Evolutionary conservation across 2,113 vertebrate species (phyloP).

Genomic region (Hippoglossus stenolepis): DNA sequence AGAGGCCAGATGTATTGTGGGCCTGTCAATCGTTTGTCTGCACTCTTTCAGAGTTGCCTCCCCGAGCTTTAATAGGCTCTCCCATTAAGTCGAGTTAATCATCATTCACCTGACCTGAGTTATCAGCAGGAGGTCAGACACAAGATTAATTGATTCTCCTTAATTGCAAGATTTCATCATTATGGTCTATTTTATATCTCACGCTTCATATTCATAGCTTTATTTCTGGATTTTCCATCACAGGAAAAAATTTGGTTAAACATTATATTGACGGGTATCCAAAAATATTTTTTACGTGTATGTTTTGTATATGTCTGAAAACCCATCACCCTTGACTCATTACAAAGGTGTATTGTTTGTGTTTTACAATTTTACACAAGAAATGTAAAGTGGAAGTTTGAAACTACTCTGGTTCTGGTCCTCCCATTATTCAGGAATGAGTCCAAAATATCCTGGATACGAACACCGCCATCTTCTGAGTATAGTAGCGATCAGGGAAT

Average conservation of each 20-base stretch:
- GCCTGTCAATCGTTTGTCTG: constrained; percentile 70
- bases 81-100: constrained; percentile 68
- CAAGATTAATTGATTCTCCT: constrained; percentile 42
- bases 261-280: neutral
- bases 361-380: too few species aligned
- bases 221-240: neutral
- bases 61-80: constrained; percentile 53
- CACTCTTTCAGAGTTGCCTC: constrained; percentile 50
- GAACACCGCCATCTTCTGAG: too few species aligned
- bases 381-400: too few species aligned
- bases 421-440: too few species aligned
- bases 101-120: constrained; percentile 60
- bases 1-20: constrained; percentile 64
- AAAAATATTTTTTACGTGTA: neutral
- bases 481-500: too few species aligned
- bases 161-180: constrained; percentile 48
- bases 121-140: constrained; percentile 55
- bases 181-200: constrained; percentile 1
- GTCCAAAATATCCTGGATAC: too few species aligned
- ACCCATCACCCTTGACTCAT: too few species aligned
- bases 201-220: neutral
- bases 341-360: too few species aligned
- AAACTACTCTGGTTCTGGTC: too few species aligned
- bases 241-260: neutral
- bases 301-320: neutral